Conservation (phyloP, 2,113 vertebrate genomes). For the Tachysurus fulvidraco region DNA sequence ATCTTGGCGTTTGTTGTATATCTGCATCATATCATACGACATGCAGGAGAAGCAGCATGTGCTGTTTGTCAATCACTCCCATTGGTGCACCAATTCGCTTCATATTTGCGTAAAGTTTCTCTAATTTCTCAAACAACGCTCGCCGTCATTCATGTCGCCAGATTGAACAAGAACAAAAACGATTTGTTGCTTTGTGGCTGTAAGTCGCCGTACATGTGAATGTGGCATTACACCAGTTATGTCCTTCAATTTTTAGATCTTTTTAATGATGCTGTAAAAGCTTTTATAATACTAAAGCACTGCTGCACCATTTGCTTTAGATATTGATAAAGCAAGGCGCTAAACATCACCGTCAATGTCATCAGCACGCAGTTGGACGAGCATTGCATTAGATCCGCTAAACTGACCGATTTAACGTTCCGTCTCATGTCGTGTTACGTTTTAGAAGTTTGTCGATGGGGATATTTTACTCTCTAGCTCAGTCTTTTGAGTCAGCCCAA, state of each 20-base stretch:
- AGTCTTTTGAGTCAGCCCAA: background rate
- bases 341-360: background rate
- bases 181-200: too few relatives aligned
- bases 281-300: background rate
- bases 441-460: background rate
- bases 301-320: background rate
- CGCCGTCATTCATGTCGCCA: too few relatives aligned
- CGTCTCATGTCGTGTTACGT: background rate
- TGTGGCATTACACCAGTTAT: background rate
- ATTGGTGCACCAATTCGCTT: too few relatives aligned
- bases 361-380: background rate
- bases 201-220: too few relatives aligned
- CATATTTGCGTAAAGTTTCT: too few relatives aligned
- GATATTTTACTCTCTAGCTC: background rate
- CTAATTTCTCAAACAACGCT: too few relatives aligned
- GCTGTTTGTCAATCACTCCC: too few relatives aligned
- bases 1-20: too few relatives aligned
- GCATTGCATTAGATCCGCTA: background rate
- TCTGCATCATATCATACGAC: too few relatives aligned
- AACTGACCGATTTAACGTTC: background rate
- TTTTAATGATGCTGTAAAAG: background rate
- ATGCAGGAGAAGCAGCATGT: too few relatives aligned
- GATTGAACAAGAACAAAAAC: too few relatives aligned
- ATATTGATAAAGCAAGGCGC: background rate
- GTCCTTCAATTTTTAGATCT: background rate